Conservation (phyloP, 1,140 invertebrate species). For the Ooceraea biroi region DNA sequence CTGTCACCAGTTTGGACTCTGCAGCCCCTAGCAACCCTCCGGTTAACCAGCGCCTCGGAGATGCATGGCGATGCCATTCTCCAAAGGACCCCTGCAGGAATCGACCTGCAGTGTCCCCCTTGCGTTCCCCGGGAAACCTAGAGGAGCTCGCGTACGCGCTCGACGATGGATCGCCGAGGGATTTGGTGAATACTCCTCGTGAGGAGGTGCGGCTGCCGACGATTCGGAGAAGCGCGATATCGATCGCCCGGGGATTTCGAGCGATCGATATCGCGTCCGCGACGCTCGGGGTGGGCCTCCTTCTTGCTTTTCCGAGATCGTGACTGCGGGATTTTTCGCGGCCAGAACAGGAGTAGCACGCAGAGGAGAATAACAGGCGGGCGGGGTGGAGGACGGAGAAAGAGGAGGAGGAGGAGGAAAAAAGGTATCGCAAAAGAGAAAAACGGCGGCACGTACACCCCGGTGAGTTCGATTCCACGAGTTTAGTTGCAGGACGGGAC, state of each 20-base stretch:
- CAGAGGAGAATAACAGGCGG: constrained; percentile 16
- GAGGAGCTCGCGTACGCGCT: no score
- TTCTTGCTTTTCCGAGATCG: constrained; percentile 52
- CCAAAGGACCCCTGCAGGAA: no score
- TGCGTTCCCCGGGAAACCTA: no score
- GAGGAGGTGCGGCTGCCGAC: no score
- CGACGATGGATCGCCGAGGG: no score
- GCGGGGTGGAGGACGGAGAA: not conserved
- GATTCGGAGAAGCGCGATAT: constrained; percentile 21
- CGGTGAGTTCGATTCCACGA: constrained; percentile 79
- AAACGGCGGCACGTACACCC: constrained; percentile 77
- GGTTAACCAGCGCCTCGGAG: no score
- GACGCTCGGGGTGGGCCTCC: constrained; percentile 16
- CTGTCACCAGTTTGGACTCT: no score
- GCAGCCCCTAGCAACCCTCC: no score
- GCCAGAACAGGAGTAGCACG: not conserved
- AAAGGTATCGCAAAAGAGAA: constrained; percentile 58
- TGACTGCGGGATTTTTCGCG: constrained; percentile 68
- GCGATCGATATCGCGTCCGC: constrained; percentile 40
- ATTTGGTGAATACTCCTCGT: no score
- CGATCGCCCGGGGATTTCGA: constrained; percentile 7
- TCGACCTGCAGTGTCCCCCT: no score
- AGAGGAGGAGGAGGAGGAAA: constrained; percentile 14
- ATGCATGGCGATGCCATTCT: no score
- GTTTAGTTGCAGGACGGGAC: constrained; percentile 79